Percentiles rank a stretch among this genome's conserved stretches.
phyloP scores from a whole-genome alignment of 1,140 invertebrate species.

The Lordiphosa clarofinis region DNA sequence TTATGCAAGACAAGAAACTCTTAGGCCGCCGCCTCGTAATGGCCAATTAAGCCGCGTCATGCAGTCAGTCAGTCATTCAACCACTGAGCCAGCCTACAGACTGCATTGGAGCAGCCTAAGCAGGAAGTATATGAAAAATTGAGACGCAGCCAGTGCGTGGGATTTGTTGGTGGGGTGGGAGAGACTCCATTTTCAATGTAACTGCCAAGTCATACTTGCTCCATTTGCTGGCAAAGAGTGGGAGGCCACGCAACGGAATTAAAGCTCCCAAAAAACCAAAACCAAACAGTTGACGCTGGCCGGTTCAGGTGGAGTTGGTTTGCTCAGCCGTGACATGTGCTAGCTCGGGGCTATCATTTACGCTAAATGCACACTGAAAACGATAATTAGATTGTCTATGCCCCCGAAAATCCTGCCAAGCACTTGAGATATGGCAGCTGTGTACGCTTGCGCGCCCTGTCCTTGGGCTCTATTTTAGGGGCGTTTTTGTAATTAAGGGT shows the following conservation, averaged over 20 bases:
- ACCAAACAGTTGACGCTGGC: background rate
- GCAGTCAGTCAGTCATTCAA: conserved; percentile 29
- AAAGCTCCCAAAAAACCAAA: conserved; percentile 14
- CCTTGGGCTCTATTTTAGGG: conserved; percentile 31
- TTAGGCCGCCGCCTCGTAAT: conserved; percentile 55
- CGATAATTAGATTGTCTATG: conserved; percentile 67
- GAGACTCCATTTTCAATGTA: conserved; percentile 40
- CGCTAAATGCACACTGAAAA: conserved; percentile 65
- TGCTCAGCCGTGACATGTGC: conserved; percentile 52
- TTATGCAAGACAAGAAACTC: conserved; percentile 57
- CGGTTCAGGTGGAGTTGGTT: conserved; percentile 41
- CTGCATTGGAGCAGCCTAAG: conserved; percentile 42
- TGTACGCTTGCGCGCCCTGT: conserved; percentile 11
- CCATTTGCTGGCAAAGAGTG: conserved; percentile 22
- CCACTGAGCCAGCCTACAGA: conserved; percentile 32
- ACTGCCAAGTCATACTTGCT: conserved; percentile 57
- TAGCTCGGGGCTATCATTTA: conserved; percentile 52
- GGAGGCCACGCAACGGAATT: conserved; percentile 58
- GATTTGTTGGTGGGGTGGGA: conserved; percentile 25
- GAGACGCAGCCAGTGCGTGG: conserved; percentile 54
- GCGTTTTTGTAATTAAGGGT: conserved; percentile 50
- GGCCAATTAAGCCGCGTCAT: conserved; percentile 69
- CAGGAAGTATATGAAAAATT: conserved; percentile 42
- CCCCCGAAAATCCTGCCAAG: conserved; percentile 43
- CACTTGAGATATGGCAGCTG: conserved; percentile 34